Evolutionary conservation across 1,140 invertebrate species (phyloP), one percentile per base, ranked within the genome.

Genomic region (Leptopilina boulardi): DNA sequence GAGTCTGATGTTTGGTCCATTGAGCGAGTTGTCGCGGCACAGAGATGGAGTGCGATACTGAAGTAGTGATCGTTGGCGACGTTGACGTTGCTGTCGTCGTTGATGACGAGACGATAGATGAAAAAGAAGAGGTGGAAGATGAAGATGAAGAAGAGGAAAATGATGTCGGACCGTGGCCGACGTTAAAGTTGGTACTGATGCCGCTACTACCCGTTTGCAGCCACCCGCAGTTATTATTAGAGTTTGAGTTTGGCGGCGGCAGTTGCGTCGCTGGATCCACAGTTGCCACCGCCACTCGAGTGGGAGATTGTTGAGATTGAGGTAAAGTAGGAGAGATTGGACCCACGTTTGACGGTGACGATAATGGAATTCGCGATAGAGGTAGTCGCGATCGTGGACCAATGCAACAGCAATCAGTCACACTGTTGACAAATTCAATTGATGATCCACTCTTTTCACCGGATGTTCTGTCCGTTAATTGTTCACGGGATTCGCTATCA

Each of bases 191-290:
- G 77, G 26, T 75, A 71, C 44, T 80, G 80, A 26, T 79, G 77
- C 23, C 77, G 77, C 23, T 71, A 75, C 70, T 82, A 84, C 85
- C 84, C 77, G 82, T 85, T 85, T 87, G 83, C 83, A 86, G 79
- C 86, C 84, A 85, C 82, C 84, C 86, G 78, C 85, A 86, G 87
- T 88, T 90, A 90, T 90, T 90, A 90, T 89, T 90, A 90, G 89
- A 80, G 78, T 82, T 82, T 77, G 82, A 84, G 81, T 85, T 85
- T 85, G 84, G 82, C 85, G 84, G 82, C 85, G 85, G 84, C 77
- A 83, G 83, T 84, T 83, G 85, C 78, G 84, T 77, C 79, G 77
- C 74, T 75, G 82, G 80, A 80, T 81, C 78, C 79, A 34, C 59
- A 41, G 66, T 44, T 47, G n/a, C 41, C 30, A 6, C 30, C 30